Percentiles rank a stretch among this genome's conserved stretches.
Evolutionary conservation across 2,113 vertebrate genomes (phyloP).

Genomic region (Stigmatopora nigra): DNA sequence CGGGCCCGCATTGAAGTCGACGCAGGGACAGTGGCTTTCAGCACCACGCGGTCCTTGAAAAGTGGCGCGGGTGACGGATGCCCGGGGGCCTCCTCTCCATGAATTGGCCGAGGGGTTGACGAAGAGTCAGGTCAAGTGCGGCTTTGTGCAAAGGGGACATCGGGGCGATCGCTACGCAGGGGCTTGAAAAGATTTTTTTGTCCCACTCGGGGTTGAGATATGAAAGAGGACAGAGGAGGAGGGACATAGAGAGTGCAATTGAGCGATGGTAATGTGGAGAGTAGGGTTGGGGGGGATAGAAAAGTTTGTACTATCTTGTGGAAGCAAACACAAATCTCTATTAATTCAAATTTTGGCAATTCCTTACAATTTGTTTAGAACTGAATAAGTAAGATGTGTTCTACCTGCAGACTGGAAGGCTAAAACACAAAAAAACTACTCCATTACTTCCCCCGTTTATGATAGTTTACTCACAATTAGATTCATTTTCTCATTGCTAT

Average conservation of each 20-base stretch:
- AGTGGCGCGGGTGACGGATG: conserved; percentile 65
- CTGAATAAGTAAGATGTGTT: too few relatives aligned
- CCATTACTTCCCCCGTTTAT: too few relatives aligned
- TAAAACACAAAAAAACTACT: too few relatives aligned
- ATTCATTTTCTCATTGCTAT: too few relatives aligned
- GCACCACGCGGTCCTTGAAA: conserved; percentile 64
- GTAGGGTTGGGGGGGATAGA: conserved; percentile 31
- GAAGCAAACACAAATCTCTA: background rate
- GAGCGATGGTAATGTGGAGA: conserved; percentile 21
- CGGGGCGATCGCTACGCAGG: conserved; percentile 45
- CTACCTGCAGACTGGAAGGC: too few relatives aligned
- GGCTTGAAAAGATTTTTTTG: conserved; percentile 64
- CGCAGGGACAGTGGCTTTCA: conserved; percentile 67
- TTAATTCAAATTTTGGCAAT: too few relatives aligned
- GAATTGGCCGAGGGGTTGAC: conserved; percentile 65
- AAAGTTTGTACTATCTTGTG: background rate
- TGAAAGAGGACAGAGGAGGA: conserved; percentile 41
- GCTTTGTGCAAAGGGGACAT: conserved; percentile 60
- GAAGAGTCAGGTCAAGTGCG: conserved; percentile 65
- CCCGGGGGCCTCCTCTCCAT: conserved; percentile 64
- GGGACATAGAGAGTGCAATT: conserved; percentile 24
- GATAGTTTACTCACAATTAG: too few relatives aligned
- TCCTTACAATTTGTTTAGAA: too few relatives aligned
- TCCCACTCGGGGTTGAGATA: conserved; percentile 51
- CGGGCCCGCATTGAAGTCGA: conserved; percentile 63